phyloP scores from a whole-genome alignment of 30 jellyfish, hydroid and myxozoan genomes.

The Aurelia aurita region DNA sequence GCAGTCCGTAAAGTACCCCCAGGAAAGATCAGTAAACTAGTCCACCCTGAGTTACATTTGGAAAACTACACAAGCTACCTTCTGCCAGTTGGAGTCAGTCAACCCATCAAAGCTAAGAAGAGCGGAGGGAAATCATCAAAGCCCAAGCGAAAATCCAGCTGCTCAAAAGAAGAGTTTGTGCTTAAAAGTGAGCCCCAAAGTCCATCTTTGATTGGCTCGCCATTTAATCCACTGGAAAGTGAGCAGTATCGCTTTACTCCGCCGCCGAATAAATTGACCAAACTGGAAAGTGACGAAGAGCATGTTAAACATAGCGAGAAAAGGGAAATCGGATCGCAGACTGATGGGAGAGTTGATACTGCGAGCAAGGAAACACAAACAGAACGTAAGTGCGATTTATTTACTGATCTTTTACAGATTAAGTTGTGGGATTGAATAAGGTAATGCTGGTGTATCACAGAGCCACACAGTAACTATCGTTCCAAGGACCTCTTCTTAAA shows the following conservation, averaged over 20 bases:
- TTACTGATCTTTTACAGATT: background rate
- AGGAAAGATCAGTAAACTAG: constrained; percentile 92
- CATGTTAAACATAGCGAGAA: too few relatives aligned
- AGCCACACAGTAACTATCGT: too few relatives aligned
- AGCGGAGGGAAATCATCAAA: constrained; percentile 19
- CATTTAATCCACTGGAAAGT: background rate
- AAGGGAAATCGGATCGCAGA: background rate
- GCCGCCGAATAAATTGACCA: constrained; percentile 45
- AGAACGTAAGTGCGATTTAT: constrained; percentile 22
- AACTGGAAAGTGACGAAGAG: background rate
- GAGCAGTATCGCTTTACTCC: background rate
- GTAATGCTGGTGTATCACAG: too few relatives aligned
- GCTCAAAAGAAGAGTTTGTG: constrained; percentile 33
- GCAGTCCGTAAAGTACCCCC: constrained; percentile 99
- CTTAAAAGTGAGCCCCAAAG: constrained; percentile 48
- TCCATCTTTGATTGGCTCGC: constrained; percentile 22
- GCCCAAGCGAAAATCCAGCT: constrained; percentile 35
- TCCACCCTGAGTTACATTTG: constrained; percentile 90
- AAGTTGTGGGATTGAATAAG: too few relatives aligned
- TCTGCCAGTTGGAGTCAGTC: constrained; percentile 70
- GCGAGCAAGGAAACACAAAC: constrained; percentile 51
- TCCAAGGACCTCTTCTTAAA: too few relatives aligned
- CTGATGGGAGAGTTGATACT: background rate
- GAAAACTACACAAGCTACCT: constrained; percentile 88
- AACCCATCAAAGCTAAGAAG: constrained; percentile 50